Evolutionary conservation across 2,797 vertebrate species (phyloP), one percentile per base, ranked within the genome.

Genomic region (Hirundo rustica): DNA sequence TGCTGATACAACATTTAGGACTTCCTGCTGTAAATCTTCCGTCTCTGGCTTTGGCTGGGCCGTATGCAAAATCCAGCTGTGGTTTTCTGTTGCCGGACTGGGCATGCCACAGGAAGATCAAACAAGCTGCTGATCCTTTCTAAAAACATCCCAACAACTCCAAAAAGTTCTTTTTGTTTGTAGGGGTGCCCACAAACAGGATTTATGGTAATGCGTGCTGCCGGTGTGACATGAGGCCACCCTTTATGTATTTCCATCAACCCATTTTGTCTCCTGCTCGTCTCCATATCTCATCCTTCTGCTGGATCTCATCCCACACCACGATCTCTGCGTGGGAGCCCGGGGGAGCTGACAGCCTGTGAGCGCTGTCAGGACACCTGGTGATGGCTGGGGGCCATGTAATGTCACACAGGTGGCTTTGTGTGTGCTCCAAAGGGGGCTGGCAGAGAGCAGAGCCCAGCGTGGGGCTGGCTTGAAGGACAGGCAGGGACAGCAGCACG

Each of bases 271-370:
- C 22, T 3, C 21, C 25, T 51, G 45, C 47, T 64, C 65, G 47
- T 71, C 29, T 36, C 36, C 36, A 36, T 36, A 36, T 10, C 36
- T 36, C 36, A 36, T 36, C 36, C 38, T 38, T 38, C 60, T 66
- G 17, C 50, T 67, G 66, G 48, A 58, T 47, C n/a, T 47, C 61
- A 74, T 19, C 32, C 64, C 50, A 72, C 14, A 44, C 17, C 50
- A 44, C 0, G 0, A 55, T 5, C 10, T 18, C 16, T 1, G 2
- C 29, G 9, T 1, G 3, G 44, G 34, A 87, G 5, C 3, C 10
- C 51, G 14, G n/a, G 1, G 15, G 36, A 84, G 61, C 16, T 0
- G 0, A n/a, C 32, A 66, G 23, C 20, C 23, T 44, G 19, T 44
- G 62, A 40, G 36, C 29, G 7, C 15, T 27, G 10, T 9, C 36